Conservation (phyloP, 2,888 invertebrate genomes). For the Therioaphis trifolii region DNA sequence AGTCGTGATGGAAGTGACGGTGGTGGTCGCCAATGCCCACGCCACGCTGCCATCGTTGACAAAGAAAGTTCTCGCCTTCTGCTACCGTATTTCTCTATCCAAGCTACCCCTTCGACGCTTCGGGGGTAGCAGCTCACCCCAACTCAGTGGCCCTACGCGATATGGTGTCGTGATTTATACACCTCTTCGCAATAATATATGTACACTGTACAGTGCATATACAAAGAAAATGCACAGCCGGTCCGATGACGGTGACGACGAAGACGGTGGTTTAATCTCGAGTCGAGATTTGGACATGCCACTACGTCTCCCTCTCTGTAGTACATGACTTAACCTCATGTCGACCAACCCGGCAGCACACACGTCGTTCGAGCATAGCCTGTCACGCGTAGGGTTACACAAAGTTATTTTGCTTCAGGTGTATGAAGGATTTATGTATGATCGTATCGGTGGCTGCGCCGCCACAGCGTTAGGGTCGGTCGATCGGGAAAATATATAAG, state of each 20-base stretch:
- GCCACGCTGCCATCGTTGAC: not conserved
- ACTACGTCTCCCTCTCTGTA: not conserved
- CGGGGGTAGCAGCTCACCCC: constrained; percentile 32
- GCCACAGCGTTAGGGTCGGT: constrained; percentile 33
- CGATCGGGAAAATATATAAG: constrained; percentile 32
- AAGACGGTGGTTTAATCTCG: constrained; percentile 61
- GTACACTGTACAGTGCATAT: not conserved
- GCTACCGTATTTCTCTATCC: no score
- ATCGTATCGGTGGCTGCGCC: constrained; percentile 43
- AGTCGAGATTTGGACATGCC: constrained; percentile 61
- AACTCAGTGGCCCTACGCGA: constrained; percentile 9
- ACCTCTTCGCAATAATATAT: constrained; percentile 42
- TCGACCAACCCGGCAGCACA: not conserved
- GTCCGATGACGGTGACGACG: not conserved
- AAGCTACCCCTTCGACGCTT: not conserved
- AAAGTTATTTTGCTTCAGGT: constrained; percentile 62
- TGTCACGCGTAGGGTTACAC: constrained; percentile 8
- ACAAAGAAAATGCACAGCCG: constrained; percentile 40
- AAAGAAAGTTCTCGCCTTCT: constrained; percentile 23
- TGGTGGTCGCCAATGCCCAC: constrained; percentile 39
- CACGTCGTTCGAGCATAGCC: not conserved
- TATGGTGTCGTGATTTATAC: constrained; percentile 59
- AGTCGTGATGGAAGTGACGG: not conserved
- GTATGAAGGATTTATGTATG: constrained; percentile 62
- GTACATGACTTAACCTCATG: not conserved